phyloP scores from a whole-genome alignment of 2,113 vertebrate genomes.

The Hyaena hyaena region DNA sequence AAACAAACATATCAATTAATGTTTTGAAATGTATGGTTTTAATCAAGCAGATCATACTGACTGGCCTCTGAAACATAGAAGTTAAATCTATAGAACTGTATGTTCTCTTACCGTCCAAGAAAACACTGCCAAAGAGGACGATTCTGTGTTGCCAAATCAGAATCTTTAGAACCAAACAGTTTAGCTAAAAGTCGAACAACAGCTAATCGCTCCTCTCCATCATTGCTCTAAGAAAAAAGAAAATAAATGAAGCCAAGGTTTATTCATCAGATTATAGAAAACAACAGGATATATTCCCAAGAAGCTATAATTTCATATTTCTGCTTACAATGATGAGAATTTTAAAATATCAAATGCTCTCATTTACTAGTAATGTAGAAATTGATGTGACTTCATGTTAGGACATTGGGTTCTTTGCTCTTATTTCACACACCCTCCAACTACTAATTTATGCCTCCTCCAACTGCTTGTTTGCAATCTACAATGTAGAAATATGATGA shows the following conservation, averaged over 20 bases:
- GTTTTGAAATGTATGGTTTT: constrained; percentile 9
- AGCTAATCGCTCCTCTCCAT: constrained; percentile 97
- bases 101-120: constrained; percentile 93
- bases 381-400: constrained; percentile 6
- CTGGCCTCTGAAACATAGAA: neutral
- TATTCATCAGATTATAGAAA: constrained; percentile 30
- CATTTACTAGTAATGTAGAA: neutral
- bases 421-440: neutral
- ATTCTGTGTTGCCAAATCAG: constrained; percentile 98
- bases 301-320: neutral
- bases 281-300: neutral
- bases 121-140: constrained; percentile 99
- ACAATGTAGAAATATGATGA: neutral
- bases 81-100: neutral
- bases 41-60: neutral
- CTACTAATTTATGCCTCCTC: constrained; percentile 35
- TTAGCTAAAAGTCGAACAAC: constrained; percentile 97
- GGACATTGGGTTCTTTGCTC: neutral
- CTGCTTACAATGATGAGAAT: neutral
- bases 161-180: constrained; percentile 98
- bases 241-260: constrained; percentile 44
- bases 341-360: constrained; percentile 1
- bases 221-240: constrained; percentile 92
- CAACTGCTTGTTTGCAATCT: constrained; percentile 41
- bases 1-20: neutral